phyloP scores from a whole-genome alignment of 2,113 vertebrate species.

The Pycnonotus jocosus region DNA sequence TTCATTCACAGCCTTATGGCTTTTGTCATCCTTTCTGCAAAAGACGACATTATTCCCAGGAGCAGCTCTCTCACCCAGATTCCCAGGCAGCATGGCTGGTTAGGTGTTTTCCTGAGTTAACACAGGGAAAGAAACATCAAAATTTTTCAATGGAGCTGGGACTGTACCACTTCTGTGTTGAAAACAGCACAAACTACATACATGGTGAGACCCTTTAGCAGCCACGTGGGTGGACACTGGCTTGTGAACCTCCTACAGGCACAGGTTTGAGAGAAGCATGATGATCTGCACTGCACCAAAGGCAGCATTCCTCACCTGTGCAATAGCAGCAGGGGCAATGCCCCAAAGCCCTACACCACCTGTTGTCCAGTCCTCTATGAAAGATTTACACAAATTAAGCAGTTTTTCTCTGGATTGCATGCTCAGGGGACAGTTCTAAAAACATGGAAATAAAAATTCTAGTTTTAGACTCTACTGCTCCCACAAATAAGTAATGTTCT shows the following conservation, averaged over 20 bases:
- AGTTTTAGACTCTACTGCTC: not conserved
- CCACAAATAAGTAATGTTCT: not conserved
- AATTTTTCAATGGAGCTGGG: not conserved
- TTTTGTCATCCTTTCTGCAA: not conserved
- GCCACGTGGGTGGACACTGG: not conserved
- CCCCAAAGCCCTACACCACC: not conserved
- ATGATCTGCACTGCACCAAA: not conserved
- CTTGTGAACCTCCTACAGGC: not conserved
- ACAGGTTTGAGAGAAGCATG: not conserved
- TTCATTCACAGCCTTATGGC: not conserved
- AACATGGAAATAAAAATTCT: not conserved
- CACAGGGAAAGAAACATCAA: not conserved
- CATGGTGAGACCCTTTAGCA: not conserved
- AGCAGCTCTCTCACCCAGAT: not conserved
- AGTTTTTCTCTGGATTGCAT: not conserved
- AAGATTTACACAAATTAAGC: not conserved
- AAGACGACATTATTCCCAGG: accelerated
- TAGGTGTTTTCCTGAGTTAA: not conserved
- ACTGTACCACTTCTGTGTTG: not conserved
- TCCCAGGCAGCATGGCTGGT: accelerated
- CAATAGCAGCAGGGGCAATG: not conserved
- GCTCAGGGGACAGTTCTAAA: not conserved
- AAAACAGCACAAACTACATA: not conserved
- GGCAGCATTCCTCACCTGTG: not conserved
- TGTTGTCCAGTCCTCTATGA: not conserved